Conservation (phyloP, 2,797 vertebrate genomes). For the Simalia tracyae region DNA sequence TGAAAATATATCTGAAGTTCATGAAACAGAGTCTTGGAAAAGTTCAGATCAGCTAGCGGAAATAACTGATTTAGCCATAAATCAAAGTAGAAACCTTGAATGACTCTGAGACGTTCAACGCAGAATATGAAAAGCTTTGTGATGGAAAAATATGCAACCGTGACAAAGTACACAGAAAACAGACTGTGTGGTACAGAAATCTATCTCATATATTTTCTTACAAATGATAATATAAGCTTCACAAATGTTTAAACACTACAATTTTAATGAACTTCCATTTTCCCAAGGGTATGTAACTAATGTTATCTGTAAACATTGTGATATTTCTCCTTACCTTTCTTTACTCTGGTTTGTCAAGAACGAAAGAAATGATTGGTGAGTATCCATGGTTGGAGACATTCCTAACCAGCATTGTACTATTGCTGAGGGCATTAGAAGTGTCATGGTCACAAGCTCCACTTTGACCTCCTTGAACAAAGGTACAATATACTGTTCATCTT, state of each 20-base stretch:
- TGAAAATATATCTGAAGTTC: slow-evolving; percentile 10
- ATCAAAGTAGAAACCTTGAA: neutral
- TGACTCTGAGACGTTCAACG: neutral
- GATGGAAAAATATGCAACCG: neutral
- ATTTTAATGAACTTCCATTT: neutral
- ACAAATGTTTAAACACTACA: neutral
- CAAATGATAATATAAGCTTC: neutral
- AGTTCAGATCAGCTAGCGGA: slow-evolving; percentile 5
- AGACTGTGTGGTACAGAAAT: neutral
- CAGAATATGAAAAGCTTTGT: neutral
- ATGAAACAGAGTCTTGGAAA: slow-evolving; percentile 11
- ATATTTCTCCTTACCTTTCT: neutral
- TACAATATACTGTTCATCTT: neutral
- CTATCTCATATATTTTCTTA: neutral
- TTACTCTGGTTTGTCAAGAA: neutral
- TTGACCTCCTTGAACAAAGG: neutral
- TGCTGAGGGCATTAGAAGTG: neutral
- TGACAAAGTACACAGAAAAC: neutral
- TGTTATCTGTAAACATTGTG: neutral
- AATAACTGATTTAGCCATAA: neutral
- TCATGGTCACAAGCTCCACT: neutral
- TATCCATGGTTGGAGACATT: neutral
- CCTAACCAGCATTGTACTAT: neutral
- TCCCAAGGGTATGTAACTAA: neutral
- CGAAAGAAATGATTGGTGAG: neutral